phyloP scores from a whole-genome alignment of 2,797 vertebrate genomes.

The Bradypus variegatus region DNA sequence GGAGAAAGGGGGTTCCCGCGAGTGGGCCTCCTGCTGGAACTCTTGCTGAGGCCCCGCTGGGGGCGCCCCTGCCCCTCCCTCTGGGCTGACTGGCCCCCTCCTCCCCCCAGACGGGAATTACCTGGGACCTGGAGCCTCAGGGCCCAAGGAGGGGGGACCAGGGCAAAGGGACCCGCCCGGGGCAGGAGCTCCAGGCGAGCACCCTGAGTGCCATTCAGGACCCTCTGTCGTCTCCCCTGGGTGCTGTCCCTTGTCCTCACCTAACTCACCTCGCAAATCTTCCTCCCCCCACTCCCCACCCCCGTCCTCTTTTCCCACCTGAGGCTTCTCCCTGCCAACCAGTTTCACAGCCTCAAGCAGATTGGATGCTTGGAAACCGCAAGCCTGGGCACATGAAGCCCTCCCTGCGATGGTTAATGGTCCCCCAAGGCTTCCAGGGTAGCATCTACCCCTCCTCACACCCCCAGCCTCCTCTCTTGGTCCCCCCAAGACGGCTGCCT shows the following conservation, averaged over 20 bases:
- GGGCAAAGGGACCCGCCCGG: not conserved
- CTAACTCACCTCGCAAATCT: not conserved
- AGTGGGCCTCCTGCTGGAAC: not conserved
- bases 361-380: not conserved
- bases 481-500: not conserved
- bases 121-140: not conserved
- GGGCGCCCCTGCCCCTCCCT: not conserved
- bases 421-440: not conserved
- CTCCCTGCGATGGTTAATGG: not conserved
- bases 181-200: not conserved
- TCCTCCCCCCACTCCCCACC: not conserved
- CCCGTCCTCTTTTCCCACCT: not conserved
- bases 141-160: not conserved
- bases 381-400: not conserved
- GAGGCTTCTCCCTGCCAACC: not conserved
- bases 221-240: not conserved
- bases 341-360: not conserved
- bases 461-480: not conserved
- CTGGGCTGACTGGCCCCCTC: not conserved
- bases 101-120: not conserved
- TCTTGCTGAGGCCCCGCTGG: not conserved
- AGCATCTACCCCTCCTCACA: not conserved
- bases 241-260: not conserved
- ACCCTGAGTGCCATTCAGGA: not conserved
- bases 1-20: not conserved